Evolutionary conservation across 1,140 invertebrate species (phyloP), one percentile per base, ranked within the genome.

Genomic region (Lysiphlebus fabarum): DNA sequence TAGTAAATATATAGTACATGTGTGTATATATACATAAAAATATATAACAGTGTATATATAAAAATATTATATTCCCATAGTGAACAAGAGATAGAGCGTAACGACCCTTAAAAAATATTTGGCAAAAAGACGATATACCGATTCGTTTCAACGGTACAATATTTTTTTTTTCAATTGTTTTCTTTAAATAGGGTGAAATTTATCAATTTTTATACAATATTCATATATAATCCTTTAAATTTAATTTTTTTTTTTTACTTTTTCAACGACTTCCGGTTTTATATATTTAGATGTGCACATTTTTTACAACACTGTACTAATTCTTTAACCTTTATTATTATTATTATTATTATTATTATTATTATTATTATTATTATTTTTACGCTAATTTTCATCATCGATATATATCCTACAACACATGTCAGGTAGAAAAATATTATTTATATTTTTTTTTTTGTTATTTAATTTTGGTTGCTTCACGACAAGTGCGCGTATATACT

Each of bases 111-210:
- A 38, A 58, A 57, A 55, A 49, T 40, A 37, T 26, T 41, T 51
- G 48, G 38, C 34, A 43, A 54, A 59, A 26, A 44, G 17, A 26
- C 17, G 17, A n/a, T 43, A 62, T 59, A 62, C 53, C 53, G 45
- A 56, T 38, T 36, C 44, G 50, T 47, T 56, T 58, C 56, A 64
- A 64, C 62, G 53, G 62, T 56, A 53, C 50, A 64, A 58, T 64
- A 61, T 64, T 61, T 59, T 51, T 61, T 64, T 56, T 64, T 55
- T 51, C 44, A 36, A n/a, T 11, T 49, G 14, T 6, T 9, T 49
- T 49, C 33, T 26, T 26, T 26, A 36, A 26, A 4, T 8, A 49
- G 47, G 7, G 6, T 26, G 12, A 45, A 45, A 8, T 49, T 12
- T 49, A 8, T 34, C 6, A 26, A 26, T 26, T 26, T 26, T 26